Percentiles rank a stretch among this genome's conserved stretches.
These are phyloP conservation scores for Entomobrya proxima DNA, from an alignment of 2,888 invertebrate species.

Conservation along the genomic window DNA sequence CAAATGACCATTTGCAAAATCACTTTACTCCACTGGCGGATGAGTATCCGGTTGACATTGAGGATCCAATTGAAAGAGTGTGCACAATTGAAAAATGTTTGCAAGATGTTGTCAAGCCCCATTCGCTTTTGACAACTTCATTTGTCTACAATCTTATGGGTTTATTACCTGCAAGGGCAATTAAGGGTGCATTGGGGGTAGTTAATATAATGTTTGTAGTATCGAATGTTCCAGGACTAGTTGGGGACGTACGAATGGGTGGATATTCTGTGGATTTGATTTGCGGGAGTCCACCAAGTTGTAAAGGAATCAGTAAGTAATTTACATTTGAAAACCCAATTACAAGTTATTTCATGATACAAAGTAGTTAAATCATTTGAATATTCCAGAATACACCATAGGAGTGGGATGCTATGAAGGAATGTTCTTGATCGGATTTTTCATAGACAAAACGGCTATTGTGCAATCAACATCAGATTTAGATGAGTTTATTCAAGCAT, in stretches of 20 bases:
- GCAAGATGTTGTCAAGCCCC: background rate
- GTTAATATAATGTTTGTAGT: background rate
- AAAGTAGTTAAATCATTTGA: background rate
- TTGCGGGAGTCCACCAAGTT: conserved; percentile 1
- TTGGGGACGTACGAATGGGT: background rate
- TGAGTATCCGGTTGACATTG: background rate
- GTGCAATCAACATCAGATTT: background rate
- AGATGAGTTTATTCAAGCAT: conserved; percentile 18
- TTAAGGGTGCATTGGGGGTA: background rate
- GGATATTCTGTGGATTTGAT: background rate
- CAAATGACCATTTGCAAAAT: conserved; percentile 13
- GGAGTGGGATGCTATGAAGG: conserved; percentile 20
- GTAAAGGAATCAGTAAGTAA: conserved; percentile 27
- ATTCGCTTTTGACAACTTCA: background rate
- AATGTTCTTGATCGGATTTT: conserved; percentile 12
- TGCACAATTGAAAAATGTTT: background rate
- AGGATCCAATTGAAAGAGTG: conserved; percentile 3
- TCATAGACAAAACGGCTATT: background rate
- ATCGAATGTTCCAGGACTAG: conserved; percentile 15
- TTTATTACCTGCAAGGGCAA: background rate
- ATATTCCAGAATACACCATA: background rate
- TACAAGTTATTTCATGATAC: background rate
- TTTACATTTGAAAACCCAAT: background rate
- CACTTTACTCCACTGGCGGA: background rate
- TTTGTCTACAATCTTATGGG: background rate